phyloP scores from a whole-genome alignment of 2,113 vertebrate species.

The Salvelinus namaycush region DNA sequence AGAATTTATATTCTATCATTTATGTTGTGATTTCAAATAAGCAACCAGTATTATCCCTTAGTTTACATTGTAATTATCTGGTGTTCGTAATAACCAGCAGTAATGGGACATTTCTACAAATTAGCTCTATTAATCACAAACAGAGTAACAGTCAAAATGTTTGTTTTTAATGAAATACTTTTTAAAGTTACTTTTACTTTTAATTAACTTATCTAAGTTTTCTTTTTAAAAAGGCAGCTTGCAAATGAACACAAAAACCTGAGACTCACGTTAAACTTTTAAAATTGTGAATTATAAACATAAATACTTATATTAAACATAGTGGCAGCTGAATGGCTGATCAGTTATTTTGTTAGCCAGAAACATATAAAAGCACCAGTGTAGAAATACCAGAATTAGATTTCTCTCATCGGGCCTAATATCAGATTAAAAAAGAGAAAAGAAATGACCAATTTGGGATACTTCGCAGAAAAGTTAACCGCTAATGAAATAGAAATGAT shows the following conservation, averaged over 20 bases:
- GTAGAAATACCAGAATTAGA: constrained; percentile 56
- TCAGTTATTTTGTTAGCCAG: constrained; percentile 58
- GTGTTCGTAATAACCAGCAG: constrained; percentile 49
- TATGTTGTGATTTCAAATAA: not conserved
- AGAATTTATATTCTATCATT: constrained; percentile 1
- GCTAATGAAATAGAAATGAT: constrained; percentile 21
- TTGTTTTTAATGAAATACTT: constrained; percentile 19
- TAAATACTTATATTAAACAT: constrained; percentile 64
- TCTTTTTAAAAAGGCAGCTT: constrained; percentile 54
- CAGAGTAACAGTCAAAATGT: constrained; percentile 51
- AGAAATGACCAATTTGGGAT: constrained; percentile 14
- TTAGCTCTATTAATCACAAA: constrained; percentile 49
- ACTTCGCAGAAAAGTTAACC: constrained; percentile 19
- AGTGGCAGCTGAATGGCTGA: constrained; percentile 58
- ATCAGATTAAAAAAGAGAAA: constrained; percentile 43
- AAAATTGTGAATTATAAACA: constrained; percentile 41
- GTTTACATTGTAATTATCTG: constrained; percentile 32
- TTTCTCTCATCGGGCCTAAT: constrained; percentile 38
- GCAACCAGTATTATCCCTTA: constrained; percentile 11
- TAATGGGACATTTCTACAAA: constrained; percentile 24
- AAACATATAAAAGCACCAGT: constrained; percentile 54
- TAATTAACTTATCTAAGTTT: constrained; percentile 48
- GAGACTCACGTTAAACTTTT: constrained; percentile 12
- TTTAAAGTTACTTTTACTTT: constrained; percentile 45
- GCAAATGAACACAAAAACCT: constrained; percentile 41